phyloP scores from a whole-genome alignment of 2,888 invertebrate species.

The Coenonympha arcania region DNA sequence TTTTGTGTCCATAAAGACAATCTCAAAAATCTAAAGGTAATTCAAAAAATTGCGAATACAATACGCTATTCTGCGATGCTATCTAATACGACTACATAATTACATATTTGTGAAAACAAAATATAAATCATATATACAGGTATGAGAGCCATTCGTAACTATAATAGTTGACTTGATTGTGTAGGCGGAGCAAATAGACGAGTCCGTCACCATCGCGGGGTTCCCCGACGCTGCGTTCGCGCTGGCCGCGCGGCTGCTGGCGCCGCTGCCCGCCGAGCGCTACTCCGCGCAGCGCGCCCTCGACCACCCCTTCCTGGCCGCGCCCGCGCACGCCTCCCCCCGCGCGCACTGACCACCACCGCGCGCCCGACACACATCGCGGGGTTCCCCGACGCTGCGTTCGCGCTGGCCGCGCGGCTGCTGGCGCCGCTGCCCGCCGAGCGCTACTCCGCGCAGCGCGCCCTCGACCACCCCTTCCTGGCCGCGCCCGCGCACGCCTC shows the following conservation, averaged over 20 bases:
- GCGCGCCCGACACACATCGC: conserved; percentile 52
- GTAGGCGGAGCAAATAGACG: conserved; percentile 36
- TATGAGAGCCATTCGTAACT: too few species aligned
- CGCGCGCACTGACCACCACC: conserved; percentile 55
- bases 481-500: neutral
- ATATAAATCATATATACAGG: too few species aligned
- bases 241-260: conserved; percentile 80
- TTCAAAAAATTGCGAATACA: too few species aligned
- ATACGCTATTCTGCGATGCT: too few species aligned
- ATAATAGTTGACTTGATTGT: too few species aligned
- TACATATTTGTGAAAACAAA: too few species aligned
- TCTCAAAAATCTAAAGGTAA: too few species aligned
- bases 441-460: conserved; percentile 81
- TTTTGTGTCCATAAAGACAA: too few species aligned
- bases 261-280: conserved; percentile 83
- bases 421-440: conserved; percentile 84
- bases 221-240: conserved; percentile 84
- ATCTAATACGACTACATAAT: too few species aligned
- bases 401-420: conserved; percentile 79
- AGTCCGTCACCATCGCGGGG: conserved; percentile 38
- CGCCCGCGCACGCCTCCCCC: neutral
- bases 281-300: conserved; percentile 83
- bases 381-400: conserved; percentile 81
- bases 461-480: conserved; percentile 85
- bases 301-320: conserved; percentile 81